Evolutionary conservation across 2,113 vertebrate genomes (phyloP).

Genomic region (Deroptyus accipitrinus): DNA sequence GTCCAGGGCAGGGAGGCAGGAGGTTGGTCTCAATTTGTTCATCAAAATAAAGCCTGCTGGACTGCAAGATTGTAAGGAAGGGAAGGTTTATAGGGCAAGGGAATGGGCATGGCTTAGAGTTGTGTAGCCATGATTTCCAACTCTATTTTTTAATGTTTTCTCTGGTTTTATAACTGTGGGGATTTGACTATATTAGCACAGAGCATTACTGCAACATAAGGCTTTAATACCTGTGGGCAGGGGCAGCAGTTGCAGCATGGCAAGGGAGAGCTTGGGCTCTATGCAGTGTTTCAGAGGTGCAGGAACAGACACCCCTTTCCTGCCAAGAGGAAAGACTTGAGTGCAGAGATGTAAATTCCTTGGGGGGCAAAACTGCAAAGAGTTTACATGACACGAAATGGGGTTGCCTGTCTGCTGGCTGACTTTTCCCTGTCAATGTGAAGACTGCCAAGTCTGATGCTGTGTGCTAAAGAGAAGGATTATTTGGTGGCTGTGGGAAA

Average conservation of each 20-base stretch:
- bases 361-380: not conserved
- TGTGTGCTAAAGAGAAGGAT: not conserved
- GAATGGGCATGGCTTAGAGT: not conserved
- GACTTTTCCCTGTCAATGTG: not conserved
- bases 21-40: not conserved
- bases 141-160: not conserved
- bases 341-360: not conserved
- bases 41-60: not conserved
- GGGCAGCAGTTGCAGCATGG: not conserved
- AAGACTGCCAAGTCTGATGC: not conserved
- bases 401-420: not conserved
- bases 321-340: rapidly evolving
- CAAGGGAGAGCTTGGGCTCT: not conserved
- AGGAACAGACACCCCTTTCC: not conserved
- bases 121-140: not conserved
- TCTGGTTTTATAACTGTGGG: not conserved
- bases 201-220: not conserved
- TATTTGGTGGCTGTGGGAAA: not conserved
- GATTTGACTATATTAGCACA: not conserved
- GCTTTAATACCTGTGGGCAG: not conserved
- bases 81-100: not conserved
- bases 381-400: not conserved
- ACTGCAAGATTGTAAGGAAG: not conserved
- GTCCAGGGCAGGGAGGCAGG: not conserved
- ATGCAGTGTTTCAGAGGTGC: not conserved